Evolutionary conservation across 2,888 invertebrate species (phyloP), one percentile per base, ranked within the genome.

Genomic region (Oscheius onirici): DNA sequence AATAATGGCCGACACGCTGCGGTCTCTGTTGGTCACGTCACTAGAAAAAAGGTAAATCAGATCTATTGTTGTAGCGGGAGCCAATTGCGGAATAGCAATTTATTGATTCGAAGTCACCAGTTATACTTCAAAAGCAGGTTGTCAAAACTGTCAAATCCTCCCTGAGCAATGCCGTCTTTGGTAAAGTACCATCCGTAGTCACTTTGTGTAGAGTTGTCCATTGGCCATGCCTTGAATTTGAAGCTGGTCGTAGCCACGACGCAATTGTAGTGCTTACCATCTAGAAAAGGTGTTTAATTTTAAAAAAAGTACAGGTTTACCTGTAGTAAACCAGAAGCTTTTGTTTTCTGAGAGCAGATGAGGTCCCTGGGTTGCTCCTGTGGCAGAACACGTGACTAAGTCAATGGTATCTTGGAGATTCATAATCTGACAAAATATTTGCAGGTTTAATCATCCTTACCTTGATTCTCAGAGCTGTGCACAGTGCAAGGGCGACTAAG

Each of bases 161-260:
- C 63, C 24, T 26, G 11, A 26, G 44, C 46, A 11, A 63, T 63
- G 2, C 63, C 63, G n/a, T 63, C 63, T 26, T 46, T 49, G 3
- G 44, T 22, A 15, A 63, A 13, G 49, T 28, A 63, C 63, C 63
- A 63, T 15, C 63, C 63, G 46, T 63, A 63, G 49, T 63, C 63
- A 44, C 17, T 40, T 15, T 13, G 13, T 10, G n/a, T 24, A 17
- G 49, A 26, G 17, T 5, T 63, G 46, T 49, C 49, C 49, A 49
- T 34, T 46, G 24, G 22, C 63, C 63, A 63, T n/a, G 26, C 28
- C 20, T 63, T 63, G 28, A 49, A 63, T 2, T 49, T 24, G 2
- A 46, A 24, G 11, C 20, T 49, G 24, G 24, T 28, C 11, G 49
- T 49, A 24, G 28, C 63, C 13, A 28, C 49, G 11, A 26, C 24